These are phyloP conservation scores for Gonatopus flavifemur DNA, from an alignment of 1,140 invertebrate species.

Conservation along the genomic window DNA sequence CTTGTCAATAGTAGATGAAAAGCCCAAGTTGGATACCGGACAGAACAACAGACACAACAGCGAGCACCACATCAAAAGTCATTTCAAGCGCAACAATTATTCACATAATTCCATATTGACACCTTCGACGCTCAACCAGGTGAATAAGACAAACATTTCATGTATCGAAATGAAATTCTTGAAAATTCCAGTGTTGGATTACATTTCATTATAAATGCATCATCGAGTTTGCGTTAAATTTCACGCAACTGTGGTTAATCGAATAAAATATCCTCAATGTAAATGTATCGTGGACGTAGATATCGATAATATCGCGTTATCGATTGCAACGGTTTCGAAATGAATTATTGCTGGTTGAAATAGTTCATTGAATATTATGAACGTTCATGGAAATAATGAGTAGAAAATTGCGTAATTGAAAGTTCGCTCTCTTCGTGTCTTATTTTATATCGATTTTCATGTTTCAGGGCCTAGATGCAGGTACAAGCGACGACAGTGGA, in stretches of 20 bases:
- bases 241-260: too few species aligned
- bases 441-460: neutral
- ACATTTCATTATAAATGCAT: too few species aligned
- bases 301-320: neutral
- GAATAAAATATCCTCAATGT: too few species aligned
- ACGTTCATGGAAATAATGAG: neutral
- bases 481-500: conserved; percentile 77
- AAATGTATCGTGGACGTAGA: too few species aligned
- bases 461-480: conserved; percentile 71
- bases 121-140: conserved; percentile 54
- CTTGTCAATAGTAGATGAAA: conserved; percentile 61
- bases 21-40: conserved; percentile 63
- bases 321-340: neutral
- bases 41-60: conserved; percentile 60
- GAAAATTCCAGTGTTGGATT: too few species aligned
- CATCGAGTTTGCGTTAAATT: too few species aligned
- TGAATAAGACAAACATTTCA: conserved; percentile 23
- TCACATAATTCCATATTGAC: conserved; percentile 58
- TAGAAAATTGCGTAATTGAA: neutral
- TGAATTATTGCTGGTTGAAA: neutral
- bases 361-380: neutral
- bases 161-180: neutral
- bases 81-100: conserved; percentile 57
- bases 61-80: conserved; percentile 58
- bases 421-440: neutral